A percentile compares a stretch with the other conserved stretches of the same genome.
These are phyloP conservation scores for Engraulis encrasicolus DNA, from an alignment of 2,113 vertebrate genomes.

Conservation along the genomic window DNA sequence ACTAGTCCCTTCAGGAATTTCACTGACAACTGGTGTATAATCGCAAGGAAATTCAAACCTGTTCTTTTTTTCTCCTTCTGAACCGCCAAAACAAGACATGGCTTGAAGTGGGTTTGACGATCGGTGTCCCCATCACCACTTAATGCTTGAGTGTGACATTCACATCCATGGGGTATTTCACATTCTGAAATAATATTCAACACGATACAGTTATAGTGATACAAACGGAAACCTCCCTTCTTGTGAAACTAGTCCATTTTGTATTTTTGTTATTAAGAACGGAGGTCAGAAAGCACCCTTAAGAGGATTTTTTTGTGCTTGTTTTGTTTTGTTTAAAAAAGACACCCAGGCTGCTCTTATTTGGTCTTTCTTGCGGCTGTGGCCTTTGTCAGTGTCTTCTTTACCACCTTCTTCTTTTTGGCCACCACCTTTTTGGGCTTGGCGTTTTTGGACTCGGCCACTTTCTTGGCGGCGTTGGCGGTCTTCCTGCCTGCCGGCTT, in stretches of 20 bases:
- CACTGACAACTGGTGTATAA: not conserved
- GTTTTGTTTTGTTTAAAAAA: too few species aligned
- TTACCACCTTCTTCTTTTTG: not conserved
- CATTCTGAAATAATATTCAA: slow-evolving; percentile 26
- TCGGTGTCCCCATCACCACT: too few species aligned
- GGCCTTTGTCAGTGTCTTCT: not conserved
- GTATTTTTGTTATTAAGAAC: too few species aligned
- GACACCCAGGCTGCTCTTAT: slow-evolving; percentile 34
- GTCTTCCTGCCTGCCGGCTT: slow-evolving; percentile 34
- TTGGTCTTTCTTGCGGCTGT: slow-evolving; percentile 34
- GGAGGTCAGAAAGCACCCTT: not conserved
- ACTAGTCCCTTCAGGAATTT: too few species aligned
- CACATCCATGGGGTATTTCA: too few species aligned
- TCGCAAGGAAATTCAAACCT: not conserved
- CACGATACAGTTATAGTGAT: not conserved
- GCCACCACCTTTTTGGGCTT: slow-evolving; percentile 37
- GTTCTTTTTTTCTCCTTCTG: too few species aligned
- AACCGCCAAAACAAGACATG: too few species aligned
- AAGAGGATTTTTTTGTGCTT: not conserved
- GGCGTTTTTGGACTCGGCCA: not conserved
- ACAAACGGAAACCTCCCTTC: not conserved
- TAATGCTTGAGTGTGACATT: too few species aligned
- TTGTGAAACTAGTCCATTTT: slow-evolving; percentile 29
- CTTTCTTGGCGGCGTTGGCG: slow-evolving; percentile 27
- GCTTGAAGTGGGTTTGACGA: too few species aligned